These are phyloP conservation scores for Glyptemys insculpta DNA, from an alignment of 2,797 vertebrate genomes.

Conservation along the genomic window DNA sequence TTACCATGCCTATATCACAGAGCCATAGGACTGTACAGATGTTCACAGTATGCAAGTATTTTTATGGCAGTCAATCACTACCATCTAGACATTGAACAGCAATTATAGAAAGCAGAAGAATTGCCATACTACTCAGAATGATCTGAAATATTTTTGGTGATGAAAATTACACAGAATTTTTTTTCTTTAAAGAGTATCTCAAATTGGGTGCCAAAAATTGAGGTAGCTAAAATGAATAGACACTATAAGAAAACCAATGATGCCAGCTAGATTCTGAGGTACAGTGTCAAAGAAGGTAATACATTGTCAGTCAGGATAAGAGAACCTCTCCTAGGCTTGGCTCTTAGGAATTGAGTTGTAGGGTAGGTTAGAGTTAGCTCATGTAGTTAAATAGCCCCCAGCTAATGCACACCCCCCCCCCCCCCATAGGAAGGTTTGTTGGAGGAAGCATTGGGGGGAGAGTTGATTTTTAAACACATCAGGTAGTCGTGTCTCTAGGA, in stretches of 20 bases:
- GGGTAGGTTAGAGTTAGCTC: neutral
- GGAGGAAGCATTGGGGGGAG: neutral
- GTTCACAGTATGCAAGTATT: neutral
- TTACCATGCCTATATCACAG: neutral
- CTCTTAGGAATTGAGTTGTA: neutral
- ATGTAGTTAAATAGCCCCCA: neutral
- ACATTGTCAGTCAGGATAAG: neutral
- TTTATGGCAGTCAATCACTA: neutral
- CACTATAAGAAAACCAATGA: no score
- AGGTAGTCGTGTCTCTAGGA: neutral
- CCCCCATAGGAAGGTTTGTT: neutral
- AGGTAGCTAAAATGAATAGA: no score
- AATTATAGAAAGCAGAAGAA: neutral
- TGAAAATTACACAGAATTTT: neutral
- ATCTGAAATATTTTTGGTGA: neutral
- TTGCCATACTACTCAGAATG: neutral
- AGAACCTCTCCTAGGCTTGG: neutral
- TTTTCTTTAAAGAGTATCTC: neutral
- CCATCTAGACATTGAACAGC: neutral
- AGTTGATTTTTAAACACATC: accelerated
- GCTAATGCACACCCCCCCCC: neutral
- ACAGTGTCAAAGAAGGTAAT: neutral
- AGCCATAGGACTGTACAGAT: neutral
- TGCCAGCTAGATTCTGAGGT: neutral
- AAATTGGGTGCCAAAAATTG: neutral